Conservation (phyloP, 1,140 invertebrate species). For the Euwallacea fornicatus region DNA sequence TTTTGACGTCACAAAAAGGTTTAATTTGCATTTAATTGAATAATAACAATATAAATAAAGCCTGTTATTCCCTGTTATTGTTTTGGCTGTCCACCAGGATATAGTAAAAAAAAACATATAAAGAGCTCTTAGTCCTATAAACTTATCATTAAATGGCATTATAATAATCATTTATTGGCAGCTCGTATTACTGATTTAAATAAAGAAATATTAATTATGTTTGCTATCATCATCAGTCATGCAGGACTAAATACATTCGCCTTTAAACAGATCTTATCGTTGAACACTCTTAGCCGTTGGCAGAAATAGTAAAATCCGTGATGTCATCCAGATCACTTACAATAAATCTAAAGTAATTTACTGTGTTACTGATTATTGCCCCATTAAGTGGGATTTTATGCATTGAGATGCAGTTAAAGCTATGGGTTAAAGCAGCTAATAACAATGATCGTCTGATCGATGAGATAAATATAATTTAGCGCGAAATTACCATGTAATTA, state of each 20-base stretch:
- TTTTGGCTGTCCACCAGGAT: no score
- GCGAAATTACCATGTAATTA: constrained; percentile 36
- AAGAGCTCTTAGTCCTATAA: no score
- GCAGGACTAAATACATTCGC: neutral
- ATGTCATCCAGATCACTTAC: constrained; percentile 23
- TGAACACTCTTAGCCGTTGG: constrained; percentile 8
- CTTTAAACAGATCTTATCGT: constrained; percentile 3
- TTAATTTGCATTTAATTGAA: no score
- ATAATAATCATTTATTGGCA: constrained; percentile 1
- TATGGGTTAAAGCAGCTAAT: constrained; percentile 39
- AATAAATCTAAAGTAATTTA: constrained; percentile 26
- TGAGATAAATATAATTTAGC: constrained; percentile 38
- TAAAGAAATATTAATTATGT: constrained; percentile 1
- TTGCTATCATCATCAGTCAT: neutral
- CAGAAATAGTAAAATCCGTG: constrained; percentile 18
- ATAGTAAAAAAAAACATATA: no score
- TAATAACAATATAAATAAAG: no score
- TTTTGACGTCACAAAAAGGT: no score
- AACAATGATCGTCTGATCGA: constrained; percentile 37
- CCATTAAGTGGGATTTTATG: constrained; percentile 26
- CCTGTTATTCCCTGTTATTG: no score
- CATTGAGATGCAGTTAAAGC: constrained; percentile 38
- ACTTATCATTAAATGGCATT: neutral
- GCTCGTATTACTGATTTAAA: neutral
- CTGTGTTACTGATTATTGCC: constrained; percentile 24